A percentile compares a stretch with the other conserved stretches of the same genome.
phyloP scores from a whole-genome alignment of 2,797 vertebrate genomes.

The Arrhamphus sclerolepis region DNA sequence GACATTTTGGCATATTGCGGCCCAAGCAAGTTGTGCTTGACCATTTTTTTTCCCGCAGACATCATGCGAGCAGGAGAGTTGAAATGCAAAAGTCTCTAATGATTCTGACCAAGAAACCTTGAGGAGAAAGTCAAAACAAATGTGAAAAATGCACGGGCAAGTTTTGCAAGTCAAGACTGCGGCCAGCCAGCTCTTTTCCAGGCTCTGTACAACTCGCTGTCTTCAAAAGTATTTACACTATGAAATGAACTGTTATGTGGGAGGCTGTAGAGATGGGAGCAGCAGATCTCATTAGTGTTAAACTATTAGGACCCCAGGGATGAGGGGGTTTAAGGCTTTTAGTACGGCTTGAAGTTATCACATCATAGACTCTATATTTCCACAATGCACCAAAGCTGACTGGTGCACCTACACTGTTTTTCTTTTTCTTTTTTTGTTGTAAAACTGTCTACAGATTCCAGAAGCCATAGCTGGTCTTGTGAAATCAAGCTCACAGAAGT shows the following conservation, averaged over 20 bases:
- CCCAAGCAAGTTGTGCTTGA: slow-evolving; percentile 68
- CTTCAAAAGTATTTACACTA: slow-evolving; percentile 74
- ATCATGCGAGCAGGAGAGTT: slow-evolving; percentile 52
- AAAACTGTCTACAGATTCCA: background rate
- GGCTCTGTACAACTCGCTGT: slow-evolving; percentile 34
- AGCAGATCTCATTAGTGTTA: slow-evolving; percentile 76
- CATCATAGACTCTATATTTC: slow-evolving; percentile 46
- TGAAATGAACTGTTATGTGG: slow-evolving; percentile 61
- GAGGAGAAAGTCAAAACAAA: slow-evolving; percentile 52
- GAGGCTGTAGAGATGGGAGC: slow-evolving; percentile 53
- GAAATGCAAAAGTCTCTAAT: slow-evolving; percentile 22
- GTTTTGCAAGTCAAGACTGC: slow-evolving; percentile 33
- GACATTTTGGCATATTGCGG: slow-evolving; percentile 58
- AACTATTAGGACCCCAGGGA: slow-evolving; percentile 71
- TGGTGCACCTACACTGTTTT: background rate
- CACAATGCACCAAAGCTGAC: slow-evolving; percentile 28
- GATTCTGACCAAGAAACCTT: slow-evolving; percentile 47
- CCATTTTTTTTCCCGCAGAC: slow-evolving; percentile 68
- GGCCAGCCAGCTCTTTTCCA: slow-evolving; percentile 32
- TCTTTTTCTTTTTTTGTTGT: slow-evolving; percentile 1
- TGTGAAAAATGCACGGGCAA: slow-evolving; percentile 41
- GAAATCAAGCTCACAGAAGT: background rate
- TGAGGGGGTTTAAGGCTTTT: slow-evolving; percentile 50
- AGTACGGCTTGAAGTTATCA: slow-evolving; percentile 60
- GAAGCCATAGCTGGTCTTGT: background rate